A percentile compares a stretch with the other conserved stretches of the same genome.
These are phyloP conservation scores for Procambarus virginalis DNA, from an alignment of 1,140 invertebrate genomes.

Conservation along the genomic window DNA sequence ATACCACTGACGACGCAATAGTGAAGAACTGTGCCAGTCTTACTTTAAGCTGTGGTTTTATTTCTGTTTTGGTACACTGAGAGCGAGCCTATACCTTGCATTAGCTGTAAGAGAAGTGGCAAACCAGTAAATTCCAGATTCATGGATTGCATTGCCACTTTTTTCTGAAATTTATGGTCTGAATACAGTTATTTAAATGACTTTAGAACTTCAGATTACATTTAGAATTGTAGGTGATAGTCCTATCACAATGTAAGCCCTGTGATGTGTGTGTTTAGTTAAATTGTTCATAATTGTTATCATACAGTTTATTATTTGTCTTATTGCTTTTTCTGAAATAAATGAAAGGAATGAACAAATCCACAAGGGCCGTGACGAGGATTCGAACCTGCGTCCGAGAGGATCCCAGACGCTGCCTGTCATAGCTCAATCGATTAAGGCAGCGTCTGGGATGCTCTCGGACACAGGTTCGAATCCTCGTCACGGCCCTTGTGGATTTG, in stretches of 20 bases:
- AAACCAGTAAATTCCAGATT: conserved; percentile 9
- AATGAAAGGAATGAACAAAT: not conserved
- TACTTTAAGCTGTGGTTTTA: conserved; percentile 52
- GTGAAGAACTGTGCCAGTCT: conserved; percentile 42
- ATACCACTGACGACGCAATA: not conserved
- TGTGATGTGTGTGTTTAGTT: not conserved
- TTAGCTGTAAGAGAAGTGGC: conserved; percentile 47
- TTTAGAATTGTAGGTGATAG: not conserved
- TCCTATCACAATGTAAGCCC: not conserved
- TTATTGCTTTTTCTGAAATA: not conserved
- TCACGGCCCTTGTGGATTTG: no score
- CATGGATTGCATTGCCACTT: conserved; percentile 17
- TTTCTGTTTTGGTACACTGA: conserved; percentile 26
- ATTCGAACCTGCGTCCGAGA: no score
- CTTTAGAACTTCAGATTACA: not conserved
- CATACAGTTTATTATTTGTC: not conserved
- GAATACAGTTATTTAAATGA: not conserved
- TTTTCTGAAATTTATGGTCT: not conserved
- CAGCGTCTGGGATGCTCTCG: no score
- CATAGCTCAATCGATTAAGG: no score
- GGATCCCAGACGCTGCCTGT: no score
- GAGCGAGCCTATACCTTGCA: conserved; percentile 62
- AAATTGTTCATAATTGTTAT: not conserved
- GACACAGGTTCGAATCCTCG: no score
- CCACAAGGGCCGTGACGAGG: no score